These are phyloP conservation scores for Leptoclinus maculatus DNA, from an alignment of 2,797 vertebrate species.

Conservation along the genomic window DNA sequence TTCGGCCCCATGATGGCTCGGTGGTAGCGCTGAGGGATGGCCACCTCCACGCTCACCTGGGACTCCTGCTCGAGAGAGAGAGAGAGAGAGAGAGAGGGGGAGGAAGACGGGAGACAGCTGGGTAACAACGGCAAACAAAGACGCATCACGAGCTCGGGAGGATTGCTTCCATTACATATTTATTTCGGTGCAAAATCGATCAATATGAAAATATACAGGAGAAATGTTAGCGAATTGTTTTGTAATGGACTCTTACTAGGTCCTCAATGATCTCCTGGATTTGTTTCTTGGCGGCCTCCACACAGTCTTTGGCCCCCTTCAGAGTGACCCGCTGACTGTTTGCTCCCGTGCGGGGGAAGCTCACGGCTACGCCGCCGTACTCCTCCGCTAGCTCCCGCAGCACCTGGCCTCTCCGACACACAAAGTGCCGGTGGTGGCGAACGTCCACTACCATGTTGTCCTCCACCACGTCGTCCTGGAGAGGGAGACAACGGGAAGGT, in stretches of 20 bases:
- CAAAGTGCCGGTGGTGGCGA: conserved; percentile 86
- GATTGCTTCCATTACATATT: not conserved
- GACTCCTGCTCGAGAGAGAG: conserved; percentile 76
- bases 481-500: not conserved
- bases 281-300: conserved; percentile 85
- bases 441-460: conserved; percentile 85
- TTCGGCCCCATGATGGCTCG: conserved; percentile 86
- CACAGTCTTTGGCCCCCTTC: conserved; percentile 88
- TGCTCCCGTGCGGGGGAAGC: conserved; percentile 85
- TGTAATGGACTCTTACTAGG: conserved; percentile 77
- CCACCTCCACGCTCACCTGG: conserved; percentile 84
- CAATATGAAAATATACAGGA: not conserved
- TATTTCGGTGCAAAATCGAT: not conserved
- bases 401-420: conserved; percentile 85
- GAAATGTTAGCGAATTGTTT: not conserved
- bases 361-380: conserved; percentile 87
- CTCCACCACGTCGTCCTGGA: conserved; percentile 87
- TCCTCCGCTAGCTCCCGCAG: conserved; percentile 86
- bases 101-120: not conserved
- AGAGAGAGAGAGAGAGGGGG: not conserved
- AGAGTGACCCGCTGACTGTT: conserved; percentile 85
- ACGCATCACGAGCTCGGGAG: not conserved
- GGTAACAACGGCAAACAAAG: conserved; percentile 9
- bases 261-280: conserved; percentile 87
- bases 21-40: conserved; percentile 86